A percentile compares a stretch with the other conserved stretches of the same genome.
Evolutionary conservation across 2,888 invertebrate genomes (phyloP).

Genomic region (Aporophyla lueneburgensis): DNA sequence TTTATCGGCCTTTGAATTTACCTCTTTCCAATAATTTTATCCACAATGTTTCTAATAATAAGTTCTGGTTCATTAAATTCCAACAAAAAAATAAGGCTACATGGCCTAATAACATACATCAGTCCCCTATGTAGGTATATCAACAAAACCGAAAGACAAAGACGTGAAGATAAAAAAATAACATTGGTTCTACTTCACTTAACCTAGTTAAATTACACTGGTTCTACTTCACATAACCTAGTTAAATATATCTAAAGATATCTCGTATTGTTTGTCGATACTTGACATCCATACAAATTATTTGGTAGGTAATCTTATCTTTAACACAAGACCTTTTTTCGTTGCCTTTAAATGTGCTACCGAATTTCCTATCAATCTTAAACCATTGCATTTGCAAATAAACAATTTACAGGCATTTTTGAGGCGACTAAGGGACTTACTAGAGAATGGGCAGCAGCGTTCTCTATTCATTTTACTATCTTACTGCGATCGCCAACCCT

Average conservation of each 20-base stretch:
- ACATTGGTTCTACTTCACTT: constrained; percentile 23
- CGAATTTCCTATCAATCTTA: background rate
- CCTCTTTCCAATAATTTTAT: background rate
- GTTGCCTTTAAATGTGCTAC: background rate
- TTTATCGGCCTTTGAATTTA: background rate
- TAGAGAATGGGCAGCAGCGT: no score
- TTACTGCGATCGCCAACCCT: no score
- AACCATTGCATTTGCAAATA: no score
- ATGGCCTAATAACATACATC: no score
- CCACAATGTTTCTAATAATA: no score
- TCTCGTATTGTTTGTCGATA: constrained; percentile 10
- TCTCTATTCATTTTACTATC: no score
- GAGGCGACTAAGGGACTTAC: no score
- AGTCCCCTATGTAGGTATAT: no score
- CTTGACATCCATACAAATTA: constrained; percentile 52
- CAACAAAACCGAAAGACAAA: background rate
- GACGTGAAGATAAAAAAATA: background rate
- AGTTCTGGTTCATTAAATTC: no score
- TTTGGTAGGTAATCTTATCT: constrained; percentile 28
- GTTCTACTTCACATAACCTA: constrained; percentile 38
- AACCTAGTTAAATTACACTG: constrained; percentile 31
- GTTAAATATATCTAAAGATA: constrained; percentile 31
- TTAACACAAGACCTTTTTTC: background rate
- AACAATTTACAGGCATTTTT: no score
- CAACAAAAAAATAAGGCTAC: no score